Evolutionary conservation across 1,140 invertebrate species (phyloP).

Genomic region (Zophobas morio): DNA sequence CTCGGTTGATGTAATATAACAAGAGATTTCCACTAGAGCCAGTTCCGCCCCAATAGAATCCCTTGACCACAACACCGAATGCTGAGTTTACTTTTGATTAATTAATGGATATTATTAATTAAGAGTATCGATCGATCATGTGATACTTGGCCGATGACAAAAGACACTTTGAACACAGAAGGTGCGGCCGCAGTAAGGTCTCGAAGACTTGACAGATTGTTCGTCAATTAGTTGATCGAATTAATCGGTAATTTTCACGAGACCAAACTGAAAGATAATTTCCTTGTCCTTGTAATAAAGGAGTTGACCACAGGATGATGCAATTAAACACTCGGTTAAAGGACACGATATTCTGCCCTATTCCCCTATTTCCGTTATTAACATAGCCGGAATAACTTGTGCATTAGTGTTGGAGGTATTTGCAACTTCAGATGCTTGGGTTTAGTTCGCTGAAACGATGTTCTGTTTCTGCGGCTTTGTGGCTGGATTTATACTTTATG

Average conservation of each 20-base stretch:
- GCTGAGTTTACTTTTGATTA: conserved; percentile 37
- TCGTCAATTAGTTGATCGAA: conserved; percentile 31
- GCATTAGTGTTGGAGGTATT: conserved; percentile 41
- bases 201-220: conserved; percentile 30
- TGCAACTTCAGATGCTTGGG: conserved; percentile 41
- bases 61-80: conserved; percentile 26
- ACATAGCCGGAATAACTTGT: conserved; percentile 40
- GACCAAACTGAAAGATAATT: conserved; percentile 24
- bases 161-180: conserved; percentile 34
- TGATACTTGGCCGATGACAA: conserved; percentile 38
- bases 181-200: not conserved
- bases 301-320: conserved; percentile 40
- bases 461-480: conserved; percentile 41
- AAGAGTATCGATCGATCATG: conserved; percentile 26
- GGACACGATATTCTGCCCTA: conserved; percentile 41
- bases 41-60: conserved; percentile 34
- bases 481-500: conserved; percentile 42
- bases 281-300: conserved; percentile 32
- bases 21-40: conserved; percentile 11
- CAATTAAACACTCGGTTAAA: conserved; percentile 43
- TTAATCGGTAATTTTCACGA: conserved; percentile 34
- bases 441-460: conserved; percentile 41
- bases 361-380: conserved; percentile 39
- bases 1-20: not conserved
- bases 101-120: conserved; percentile 40